These are phyloP conservation scores for Microplitis mediator DNA, from an alignment of 1,140 invertebrate species.

Conservation along the genomic window DNA sequence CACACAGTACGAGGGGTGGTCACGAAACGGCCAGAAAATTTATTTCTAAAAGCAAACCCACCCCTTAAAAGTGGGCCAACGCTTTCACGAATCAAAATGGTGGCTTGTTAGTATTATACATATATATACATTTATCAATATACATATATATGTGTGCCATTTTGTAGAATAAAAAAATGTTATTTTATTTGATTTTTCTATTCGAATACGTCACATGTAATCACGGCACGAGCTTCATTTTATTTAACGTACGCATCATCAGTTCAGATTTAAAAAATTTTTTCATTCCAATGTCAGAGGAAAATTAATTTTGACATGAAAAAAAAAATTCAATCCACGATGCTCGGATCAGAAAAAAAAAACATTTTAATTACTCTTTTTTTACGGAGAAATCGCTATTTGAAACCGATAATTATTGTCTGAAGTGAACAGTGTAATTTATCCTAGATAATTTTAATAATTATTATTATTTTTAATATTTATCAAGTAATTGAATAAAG, in stretches of 20 bases:
- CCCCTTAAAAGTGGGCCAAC: constrained; percentile 52
- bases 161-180: background rate
- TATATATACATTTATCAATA: background rate
- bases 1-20: constrained; percentile 44
- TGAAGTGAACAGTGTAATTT: too few species aligned
- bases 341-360: too few species aligned
- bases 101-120: constrained; percentile 23
- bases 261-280: background rate
- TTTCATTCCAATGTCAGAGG: too few species aligned
- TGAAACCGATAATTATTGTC: too few species aligned
- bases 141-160: background rate
- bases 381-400: too few species aligned
- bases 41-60: constrained; percentile 39
- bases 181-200: background rate
- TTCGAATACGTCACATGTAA: background rate
- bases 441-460: too few species aligned
- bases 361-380: too few species aligned
- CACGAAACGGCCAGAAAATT: constrained; percentile 34
- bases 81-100: constrained; percentile 47
- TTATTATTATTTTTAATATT: too few species aligned
- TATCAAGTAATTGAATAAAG: too few species aligned
- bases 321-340: too few species aligned
- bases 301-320: too few species aligned
- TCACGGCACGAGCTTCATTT: background rate
- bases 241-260: background rate